Evolutionary conservation across 2,888 invertebrate genomes (phyloP).

Genomic region (Drosophila algonquin): DNA sequence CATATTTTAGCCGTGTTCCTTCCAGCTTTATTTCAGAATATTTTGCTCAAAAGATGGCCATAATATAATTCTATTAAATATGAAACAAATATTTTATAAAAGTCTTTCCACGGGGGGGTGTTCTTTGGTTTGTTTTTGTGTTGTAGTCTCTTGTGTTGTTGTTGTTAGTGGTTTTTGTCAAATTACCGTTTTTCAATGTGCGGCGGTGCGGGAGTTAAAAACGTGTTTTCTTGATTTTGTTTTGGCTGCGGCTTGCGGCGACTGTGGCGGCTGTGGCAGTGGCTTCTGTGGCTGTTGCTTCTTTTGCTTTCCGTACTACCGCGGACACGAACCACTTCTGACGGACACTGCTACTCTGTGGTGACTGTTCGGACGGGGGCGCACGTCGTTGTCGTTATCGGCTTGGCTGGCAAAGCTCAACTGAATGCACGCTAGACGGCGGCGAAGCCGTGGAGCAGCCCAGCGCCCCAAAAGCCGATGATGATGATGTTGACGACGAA

Average conservation of each 20-base stretch:
- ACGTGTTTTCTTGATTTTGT: conserved; percentile 31
- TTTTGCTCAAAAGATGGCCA: background rate
- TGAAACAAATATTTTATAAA: background rate
- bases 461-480: conserved; percentile 33
- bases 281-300: conserved; percentile 36
- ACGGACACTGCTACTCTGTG: conserved; percentile 34
- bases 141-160: conserved; percentile 8
- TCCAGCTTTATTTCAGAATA: background rate
- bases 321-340: conserved; percentile 33
- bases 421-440: conserved; percentile 62
- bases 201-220: conserved; percentile 39
- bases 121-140: conserved; percentile 28
- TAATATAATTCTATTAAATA: too few species aligned
- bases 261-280: conserved; percentile 10
- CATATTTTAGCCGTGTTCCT: background rate
- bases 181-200: conserved; percentile 50
- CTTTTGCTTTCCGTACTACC: conserved; percentile 37
- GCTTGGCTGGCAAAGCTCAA: conserved; percentile 81
- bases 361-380: conserved; percentile 42
- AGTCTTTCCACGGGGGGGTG: background rate
- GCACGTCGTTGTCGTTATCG: conserved; percentile 66
- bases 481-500: conserved; percentile 5
- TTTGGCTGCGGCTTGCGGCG: conserved; percentile 14
- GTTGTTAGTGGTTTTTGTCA: conserved; percentile 9
- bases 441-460: conserved; percentile 21